phyloP scores from a whole-genome alignment of 2,888 invertebrate species.

The Diabrotica balteata region DNA sequence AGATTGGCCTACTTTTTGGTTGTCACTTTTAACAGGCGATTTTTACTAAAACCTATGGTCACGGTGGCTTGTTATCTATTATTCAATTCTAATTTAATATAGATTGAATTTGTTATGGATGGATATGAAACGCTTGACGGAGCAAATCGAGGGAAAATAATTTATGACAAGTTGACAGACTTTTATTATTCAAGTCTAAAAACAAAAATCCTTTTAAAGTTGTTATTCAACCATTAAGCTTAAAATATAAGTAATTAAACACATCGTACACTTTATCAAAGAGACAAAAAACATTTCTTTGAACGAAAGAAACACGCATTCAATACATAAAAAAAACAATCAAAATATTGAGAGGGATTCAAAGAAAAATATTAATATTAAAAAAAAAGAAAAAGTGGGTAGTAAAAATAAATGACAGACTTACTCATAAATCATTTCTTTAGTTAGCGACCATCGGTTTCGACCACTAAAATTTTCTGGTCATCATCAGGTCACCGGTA shows the following conservation, averaged over 20 bases:
- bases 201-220: neutral
- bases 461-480: no score
- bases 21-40: constrained; percentile 8
- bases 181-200: neutral
- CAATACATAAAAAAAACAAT: no score
- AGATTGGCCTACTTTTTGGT: constrained; percentile 4
- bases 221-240: neutral
- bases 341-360: no score
- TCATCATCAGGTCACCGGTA: no score
- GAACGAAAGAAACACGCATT: no score
- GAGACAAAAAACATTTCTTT: neutral
- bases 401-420: no score
- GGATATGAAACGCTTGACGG: constrained; percentile 3
- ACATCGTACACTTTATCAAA: neutral
- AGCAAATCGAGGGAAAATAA: constrained; percentile 1
- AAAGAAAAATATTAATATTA: no score
- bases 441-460: no score
- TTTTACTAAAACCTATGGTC: constrained; percentile 8
- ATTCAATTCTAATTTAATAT: constrained; percentile 6
- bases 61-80: constrained; percentile 13
- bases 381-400: no score
- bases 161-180: neutral
- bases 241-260: neutral
- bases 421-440: no score
- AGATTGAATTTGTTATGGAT: constrained; percentile 11